phyloP scores from a whole-genome alignment of 1,140 invertebrate species.

The Drosophila lacteicornis region DNA sequence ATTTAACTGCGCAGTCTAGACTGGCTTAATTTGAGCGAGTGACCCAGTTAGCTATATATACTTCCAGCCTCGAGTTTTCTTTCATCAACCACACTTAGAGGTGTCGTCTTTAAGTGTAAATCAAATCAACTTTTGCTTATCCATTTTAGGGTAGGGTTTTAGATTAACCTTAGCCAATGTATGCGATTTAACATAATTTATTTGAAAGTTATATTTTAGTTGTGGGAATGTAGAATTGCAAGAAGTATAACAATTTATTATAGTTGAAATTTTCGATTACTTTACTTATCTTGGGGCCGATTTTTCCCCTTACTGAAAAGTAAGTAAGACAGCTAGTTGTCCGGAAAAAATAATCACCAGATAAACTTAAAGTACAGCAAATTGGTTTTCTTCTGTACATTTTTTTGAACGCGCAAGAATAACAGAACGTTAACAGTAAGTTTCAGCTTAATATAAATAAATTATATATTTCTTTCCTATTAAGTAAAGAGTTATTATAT shows the following conservation, averaged over 20 bases:
- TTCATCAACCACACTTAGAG: constrained; percentile 16
- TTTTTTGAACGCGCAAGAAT: too few species aligned
- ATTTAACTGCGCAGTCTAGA: constrained; percentile 22
- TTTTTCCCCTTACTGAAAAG: too few species aligned
- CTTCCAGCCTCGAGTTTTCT: constrained; percentile 43
- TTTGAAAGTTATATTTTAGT: neutral
- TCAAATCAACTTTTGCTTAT: neutral
- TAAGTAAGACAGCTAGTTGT: too few species aligned
- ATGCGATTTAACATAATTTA: neutral
- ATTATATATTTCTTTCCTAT: too few species aligned
- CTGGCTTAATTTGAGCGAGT: constrained; percentile 18
- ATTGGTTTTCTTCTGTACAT: too few species aligned
- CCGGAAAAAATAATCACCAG: too few species aligned
- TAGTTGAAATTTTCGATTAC: neutral
- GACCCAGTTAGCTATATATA: constrained; percentile 63
- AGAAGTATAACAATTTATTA: neutral
- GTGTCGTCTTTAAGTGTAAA: constrained; percentile 13
- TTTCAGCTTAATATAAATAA: too few species aligned
- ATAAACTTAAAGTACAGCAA: too few species aligned
- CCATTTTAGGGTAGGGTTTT: neutral
- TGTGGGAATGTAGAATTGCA: neutral
- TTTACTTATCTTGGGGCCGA: too few species aligned
- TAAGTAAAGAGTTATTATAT: too few species aligned
- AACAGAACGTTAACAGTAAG: too few species aligned
- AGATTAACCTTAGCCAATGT: neutral